Evolutionary conservation across 1,140 invertebrate genomes (phyloP).

Genomic region (Drosophila melanica): DNA sequence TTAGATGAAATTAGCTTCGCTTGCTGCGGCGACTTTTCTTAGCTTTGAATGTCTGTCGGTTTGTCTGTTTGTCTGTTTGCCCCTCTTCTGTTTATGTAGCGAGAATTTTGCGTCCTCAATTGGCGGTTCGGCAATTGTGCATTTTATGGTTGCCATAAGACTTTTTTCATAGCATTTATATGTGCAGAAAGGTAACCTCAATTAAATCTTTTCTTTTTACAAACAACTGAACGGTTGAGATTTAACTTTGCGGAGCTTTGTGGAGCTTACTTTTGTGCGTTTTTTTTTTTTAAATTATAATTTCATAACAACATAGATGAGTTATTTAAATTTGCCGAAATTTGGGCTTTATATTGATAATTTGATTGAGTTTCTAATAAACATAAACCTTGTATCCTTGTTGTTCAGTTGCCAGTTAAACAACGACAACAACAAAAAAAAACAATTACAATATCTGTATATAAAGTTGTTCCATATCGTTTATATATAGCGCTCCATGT

Average conservation of each 20-base stretch:
- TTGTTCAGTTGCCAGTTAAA: no score
- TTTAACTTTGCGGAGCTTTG: not conserved
- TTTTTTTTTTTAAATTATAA: no score
- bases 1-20: conserved; percentile 70
- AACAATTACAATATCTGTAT: no score
- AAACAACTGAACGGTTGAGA: conserved; percentile 5
- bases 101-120: conserved; percentile 67
- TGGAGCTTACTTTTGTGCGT: not conserved
- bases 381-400: no score
- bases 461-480: no score
- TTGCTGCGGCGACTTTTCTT: conserved; percentile 13
- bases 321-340: no score
- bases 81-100: conserved; percentile 42
- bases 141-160: conserved; percentile 64
- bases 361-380: no score
- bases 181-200: conserved; percentile 21
- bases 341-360: no score
- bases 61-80: not conserved
- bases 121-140: conserved; percentile 67
- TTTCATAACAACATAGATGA: no score
- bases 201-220: conserved; percentile 19
- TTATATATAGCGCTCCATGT: no score
- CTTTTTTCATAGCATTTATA: conserved; percentile 58
- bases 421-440: no score
- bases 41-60: not conserved